Evolutionary conservation across 2,113 vertebrate genomes (phyloP), one percentile per base, ranked within the genome.

Genomic region (Triplophysa tibetana): DNA sequence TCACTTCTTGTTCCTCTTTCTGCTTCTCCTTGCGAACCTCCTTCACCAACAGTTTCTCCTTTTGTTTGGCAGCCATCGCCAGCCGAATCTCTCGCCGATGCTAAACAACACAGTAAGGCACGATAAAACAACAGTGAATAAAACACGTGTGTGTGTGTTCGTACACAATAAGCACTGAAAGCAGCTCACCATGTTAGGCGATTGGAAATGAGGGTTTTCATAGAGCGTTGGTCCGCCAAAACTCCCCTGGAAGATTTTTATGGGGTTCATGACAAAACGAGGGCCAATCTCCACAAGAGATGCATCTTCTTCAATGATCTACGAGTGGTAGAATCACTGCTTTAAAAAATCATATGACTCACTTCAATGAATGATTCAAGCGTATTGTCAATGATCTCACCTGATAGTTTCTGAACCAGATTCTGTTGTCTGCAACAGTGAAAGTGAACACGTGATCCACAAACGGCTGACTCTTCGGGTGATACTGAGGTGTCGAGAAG

Each of bases 351-450:
- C 13, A 38, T 38, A 38, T 33, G 33, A 38, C 6, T 38, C 3
- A 38, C 33, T 38, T 38, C 33, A 38, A 38, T 38, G 33, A 38
- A 38, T 38, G 5, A 38, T 38, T 38, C 33, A 8, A 38, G 5
- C 5, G 33, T 38, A 8, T 13, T 19, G 63, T 10, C 13, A 43
- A n/a, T 13, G 21, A 54, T 66, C 81, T 89, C 81, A 98, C 97
- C 95, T 99, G 98, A 79, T 97, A 99, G 88, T 99, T 99, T 72
- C 98, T 93, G 90, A 99, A 98, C 98, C 98, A 99, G 85, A 99
- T 96, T 86, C 97, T 94, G 81, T 96, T 93, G 21, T 99, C 98
- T 69, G 93, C 88, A 52, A 99, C 74, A 1, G 92, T 94, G 86
- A 99, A 99, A 1, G 95, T 97, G 88, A 96, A 95, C 24, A 99